Base-by-base conservation (phyloP, 2,113 vertebrate species). In the Smithornis capensis region DNA sequence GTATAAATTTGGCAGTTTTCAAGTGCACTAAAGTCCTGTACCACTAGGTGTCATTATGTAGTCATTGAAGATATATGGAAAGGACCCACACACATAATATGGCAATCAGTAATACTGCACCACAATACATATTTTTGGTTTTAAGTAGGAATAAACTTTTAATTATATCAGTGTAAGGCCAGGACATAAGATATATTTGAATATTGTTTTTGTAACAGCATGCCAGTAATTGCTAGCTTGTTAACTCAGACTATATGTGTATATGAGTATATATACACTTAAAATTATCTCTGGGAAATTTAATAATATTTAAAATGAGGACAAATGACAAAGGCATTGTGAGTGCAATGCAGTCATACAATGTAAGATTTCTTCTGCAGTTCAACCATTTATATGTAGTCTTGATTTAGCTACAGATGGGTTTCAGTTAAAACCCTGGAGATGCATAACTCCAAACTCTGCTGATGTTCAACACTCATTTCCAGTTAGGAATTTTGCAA, bases 41-140 rank as follows among this genome's bases (percentile, higher is more conserved):
- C 96, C 97, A 92, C 92, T 91, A 97, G 97, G 84, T 97, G 97
- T 94, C 96, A 77, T n/a, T 59, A 60, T 73, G 22, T 86, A 83
- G 73, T 96, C 73, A 38, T 14, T 73, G 29, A 77, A 55, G 52
- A 87, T 19, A 27, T 52, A 5, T 4, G 19, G 49, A 38, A 71
- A 74, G 17, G 33, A 2, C 5, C 14, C 24, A 2, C 5, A 4
- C 22, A 67, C 45, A 10, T 62, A 19, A 47, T 0, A 1, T 65
- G 59, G 23, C 92, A 89, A 52, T 4, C 4, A 1, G 4, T 38
- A 40, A 44, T 38, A 33, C 60, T 52, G 45, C 35, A 50, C 50
- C 29, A 50, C 28, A 62, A 29, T 28, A 44, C 33, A 49, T 69
- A 8, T 10, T 60, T 64, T 68, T 82, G 4, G 8, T 80, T 74